Evolutionary conservation across 2,888 invertebrate species (phyloP).

Genomic region (Notodonta dromedarius): DNA sequence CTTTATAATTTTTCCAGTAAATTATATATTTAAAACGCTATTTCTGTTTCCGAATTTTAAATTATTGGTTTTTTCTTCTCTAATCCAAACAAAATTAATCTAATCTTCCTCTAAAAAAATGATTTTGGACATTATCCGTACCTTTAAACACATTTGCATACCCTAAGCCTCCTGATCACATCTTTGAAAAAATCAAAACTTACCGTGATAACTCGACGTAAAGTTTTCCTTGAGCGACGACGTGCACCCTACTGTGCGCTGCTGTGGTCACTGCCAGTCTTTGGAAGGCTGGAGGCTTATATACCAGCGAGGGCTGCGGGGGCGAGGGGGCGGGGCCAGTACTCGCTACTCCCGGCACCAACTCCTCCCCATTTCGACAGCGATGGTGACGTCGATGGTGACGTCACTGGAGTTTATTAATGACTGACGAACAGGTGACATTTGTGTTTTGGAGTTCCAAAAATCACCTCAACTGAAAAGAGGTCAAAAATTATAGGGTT

Average conservation of each 20-base stretch:
- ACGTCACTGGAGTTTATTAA: conserved; percentile 48
- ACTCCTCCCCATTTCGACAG: conserved; percentile 70
- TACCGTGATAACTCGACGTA: conserved; percentile 70
- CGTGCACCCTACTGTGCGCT: conserved; percentile 41
- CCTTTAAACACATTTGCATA: not conserved
- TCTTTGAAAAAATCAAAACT: conserved; percentile 42
- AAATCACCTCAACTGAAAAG: no score
- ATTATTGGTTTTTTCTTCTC: no score
- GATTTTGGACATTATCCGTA: not conserved
- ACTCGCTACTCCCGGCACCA: conserved; percentile 49
- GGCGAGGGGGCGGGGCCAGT: conserved; percentile 61
- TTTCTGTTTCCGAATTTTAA: no score
- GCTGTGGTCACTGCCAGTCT: conserved; percentile 48
- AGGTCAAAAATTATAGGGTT: no score
- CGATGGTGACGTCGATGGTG: conserved; percentile 46
- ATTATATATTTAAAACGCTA: no score
- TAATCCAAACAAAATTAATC: no score
- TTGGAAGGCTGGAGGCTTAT: conserved; percentile 57
- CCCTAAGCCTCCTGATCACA: not conserved
- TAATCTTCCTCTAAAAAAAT: not conserved
- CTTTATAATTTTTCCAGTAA: no score
- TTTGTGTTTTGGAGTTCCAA: not conserved
- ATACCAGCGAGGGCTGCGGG: conserved; percentile 55
- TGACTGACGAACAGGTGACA: conserved; percentile 4
- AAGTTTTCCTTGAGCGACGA: conserved; percentile 60